phyloP scores from a whole-genome alignment of 2,888 invertebrate species.

The Agrochola lychnidis region DNA sequence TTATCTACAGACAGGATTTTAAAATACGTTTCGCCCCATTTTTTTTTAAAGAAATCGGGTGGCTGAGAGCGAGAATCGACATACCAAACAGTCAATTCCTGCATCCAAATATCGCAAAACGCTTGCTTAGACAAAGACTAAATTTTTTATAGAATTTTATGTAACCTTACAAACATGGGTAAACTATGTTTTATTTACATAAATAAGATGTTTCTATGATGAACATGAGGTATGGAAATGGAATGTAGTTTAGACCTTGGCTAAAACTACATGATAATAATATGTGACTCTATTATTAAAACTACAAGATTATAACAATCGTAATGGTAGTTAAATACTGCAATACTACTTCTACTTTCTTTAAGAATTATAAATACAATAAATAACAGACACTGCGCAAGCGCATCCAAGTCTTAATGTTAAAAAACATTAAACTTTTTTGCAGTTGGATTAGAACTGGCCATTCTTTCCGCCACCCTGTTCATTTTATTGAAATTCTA shows the following conservation, averaged over 20 bases:
- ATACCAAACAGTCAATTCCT: neutral
- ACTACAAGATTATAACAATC: constrained; percentile 43
- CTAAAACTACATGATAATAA: constrained; percentile 15
- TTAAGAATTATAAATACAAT: constrained; percentile 29
- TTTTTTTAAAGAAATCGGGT: neutral
- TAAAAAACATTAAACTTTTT: constrained; percentile 20
- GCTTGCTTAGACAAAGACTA: neutral
- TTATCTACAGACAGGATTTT: neutral
- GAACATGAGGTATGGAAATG: constrained; percentile 39
- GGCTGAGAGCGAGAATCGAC: no score
- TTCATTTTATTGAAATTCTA: constrained; percentile 34
- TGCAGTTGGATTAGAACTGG: constrained; percentile 20
- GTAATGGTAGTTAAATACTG: constrained; percentile 38
- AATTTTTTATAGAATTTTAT: neutral
- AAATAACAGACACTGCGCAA: constrained; percentile 38
- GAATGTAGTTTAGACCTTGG: constrained; percentile 11
- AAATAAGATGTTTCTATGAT: constrained; percentile 23
- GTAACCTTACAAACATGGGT: neutral
- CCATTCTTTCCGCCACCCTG: constrained; percentile 37
- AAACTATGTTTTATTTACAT: constrained; percentile 38
- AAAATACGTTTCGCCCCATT: neutral
- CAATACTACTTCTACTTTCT: constrained; percentile 26
- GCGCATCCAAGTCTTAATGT: constrained; percentile 26
- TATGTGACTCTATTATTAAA: constrained; percentile 16
- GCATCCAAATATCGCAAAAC: neutral